Evolutionary conservation across 2,888 invertebrate species (phyloP).

Genomic region (Chloroclystis v-ata): DNA sequence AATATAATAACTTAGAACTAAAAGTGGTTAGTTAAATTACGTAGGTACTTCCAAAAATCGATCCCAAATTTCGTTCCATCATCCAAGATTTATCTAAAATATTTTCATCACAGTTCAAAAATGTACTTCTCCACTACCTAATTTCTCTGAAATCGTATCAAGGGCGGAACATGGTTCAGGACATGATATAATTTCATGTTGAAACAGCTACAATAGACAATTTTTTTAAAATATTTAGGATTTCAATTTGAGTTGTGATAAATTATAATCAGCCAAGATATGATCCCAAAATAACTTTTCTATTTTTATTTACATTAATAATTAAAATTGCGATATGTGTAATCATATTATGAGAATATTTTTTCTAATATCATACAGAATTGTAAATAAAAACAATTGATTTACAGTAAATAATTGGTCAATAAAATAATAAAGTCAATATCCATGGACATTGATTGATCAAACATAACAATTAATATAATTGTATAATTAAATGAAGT

Average conservation of each 20-base stretch:
- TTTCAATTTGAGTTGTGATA: slow-evolving; percentile 26
- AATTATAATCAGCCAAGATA: slow-evolving; percentile 33
- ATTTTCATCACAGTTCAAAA: slow-evolving; percentile 71
- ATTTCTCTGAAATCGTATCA: slow-evolving; percentile 28
- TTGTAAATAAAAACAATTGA: slow-evolving; percentile 67
- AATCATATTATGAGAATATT: slow-evolving; percentile 52
- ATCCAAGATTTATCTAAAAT: slow-evolving; percentile 55
- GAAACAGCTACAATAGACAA: slow-evolving; percentile 21
- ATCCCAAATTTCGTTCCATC: slow-evolving; percentile 48
- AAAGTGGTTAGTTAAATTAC: slow-evolving; percentile 46
- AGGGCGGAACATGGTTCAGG: slow-evolving; percentile 29
- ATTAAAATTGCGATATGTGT: slow-evolving; percentile 61
- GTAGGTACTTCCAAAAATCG: slow-evolving; percentile 40
- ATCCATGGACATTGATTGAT: slow-evolving; percentile 51
- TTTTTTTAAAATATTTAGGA: slow-evolving; percentile 41
- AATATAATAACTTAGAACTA: slow-evolving; percentile 38
- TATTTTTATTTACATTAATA: slow-evolving; percentile 59
- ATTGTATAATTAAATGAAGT: slow-evolving; percentile 43
- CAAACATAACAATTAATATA: slow-evolving; percentile 75
- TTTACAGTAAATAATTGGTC: slow-evolving; percentile 58
- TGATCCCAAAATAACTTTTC: slow-evolving; percentile 48
- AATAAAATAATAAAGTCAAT: slow-evolving; percentile 57
- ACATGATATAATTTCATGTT: slow-evolving; percentile 21
- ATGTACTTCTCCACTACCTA: slow-evolving; percentile 67
- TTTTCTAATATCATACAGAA: slow-evolving; percentile 54